Evolutionary conservation across 2,113 vertebrate genomes (phyloP), one percentile per base, ranked within the genome.

Genomic region (Trichechus manatus): DNA sequence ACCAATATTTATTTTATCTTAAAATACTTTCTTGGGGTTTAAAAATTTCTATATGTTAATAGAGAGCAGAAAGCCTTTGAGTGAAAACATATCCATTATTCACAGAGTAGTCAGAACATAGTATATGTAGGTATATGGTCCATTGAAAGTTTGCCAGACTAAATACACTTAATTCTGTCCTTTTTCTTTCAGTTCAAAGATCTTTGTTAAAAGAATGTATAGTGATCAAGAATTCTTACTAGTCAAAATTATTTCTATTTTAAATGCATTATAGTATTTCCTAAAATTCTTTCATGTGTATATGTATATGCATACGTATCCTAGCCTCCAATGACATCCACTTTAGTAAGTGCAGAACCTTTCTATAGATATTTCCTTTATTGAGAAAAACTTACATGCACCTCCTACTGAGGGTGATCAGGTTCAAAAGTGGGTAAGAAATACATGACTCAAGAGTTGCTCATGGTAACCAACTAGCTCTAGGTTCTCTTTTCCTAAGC

Each of bases 1-100:
- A 56, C 74, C 19, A 91, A 74, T 63, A 97, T 96, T 98, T 94
- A 97, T 96, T 98, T 97, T 79, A 81, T 91, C 91, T 68, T 59
- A 97, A 97, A 96, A 96, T 92, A 91, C 15, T 96, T 82, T 91
- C 61, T 86, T 92, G 82, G 72, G 83, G 1, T 56, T 27, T 87
- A 75, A 94, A 94, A 56, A 11, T 77, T 66, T 91, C 91, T 27
- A 63, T 74, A 80, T 84, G 17, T 87, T 92, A 85, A 72, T 79
- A 83, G 14, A 56, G 20, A 79, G 3, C 61, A 9, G 77, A 90
- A 95, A 89, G 68, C 6, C 9, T 31, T 84, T 53, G 79, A 92
- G n/a, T 77, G 4, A 84, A 93, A 88, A 93, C 61, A 29, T 27
- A 80, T 63, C 27, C 77, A 11, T 70, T 70, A 91, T 89, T 93